Evolutionary conservation across 2,888 invertebrate species (phyloP).

Genomic region (Chromoteleia sp.): DNA sequence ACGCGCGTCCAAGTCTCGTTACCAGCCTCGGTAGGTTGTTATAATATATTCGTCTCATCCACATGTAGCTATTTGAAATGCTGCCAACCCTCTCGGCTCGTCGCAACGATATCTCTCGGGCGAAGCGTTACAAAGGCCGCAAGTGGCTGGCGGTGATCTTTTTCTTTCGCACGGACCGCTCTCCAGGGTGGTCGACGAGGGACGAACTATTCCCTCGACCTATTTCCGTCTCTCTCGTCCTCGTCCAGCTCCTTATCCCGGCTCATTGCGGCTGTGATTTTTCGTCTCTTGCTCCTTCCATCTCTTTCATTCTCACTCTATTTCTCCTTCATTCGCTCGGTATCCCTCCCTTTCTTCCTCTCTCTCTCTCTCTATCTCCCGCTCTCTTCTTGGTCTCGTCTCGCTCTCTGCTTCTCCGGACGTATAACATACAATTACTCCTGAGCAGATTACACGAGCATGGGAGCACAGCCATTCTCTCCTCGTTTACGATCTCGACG

Average conservation of each 20-base stretch:
- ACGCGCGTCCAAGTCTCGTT: conserved; percentile 53
- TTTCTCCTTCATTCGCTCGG: conserved; percentile 51
- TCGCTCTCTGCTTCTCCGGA: conserved; percentile 68
- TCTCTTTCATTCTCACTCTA: not conserved
- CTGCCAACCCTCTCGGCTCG: conserved; percentile 68
- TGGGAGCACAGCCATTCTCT: conserved; percentile 74
- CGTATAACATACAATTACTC: conserved; percentile 84
- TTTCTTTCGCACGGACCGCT: conserved; percentile 68
- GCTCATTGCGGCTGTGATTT: conserved; percentile 67
- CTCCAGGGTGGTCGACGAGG: conserved; percentile 82
- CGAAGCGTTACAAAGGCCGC: conserved; percentile 67
- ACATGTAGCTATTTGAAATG: conserved; percentile 68
- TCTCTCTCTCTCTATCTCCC: conserved; percentile 28
- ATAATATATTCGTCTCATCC: conserved; percentile 70
- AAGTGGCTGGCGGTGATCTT: conserved; percentile 68
- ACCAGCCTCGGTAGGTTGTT: conserved; percentile 62
- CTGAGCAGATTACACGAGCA: conserved; percentile 81
- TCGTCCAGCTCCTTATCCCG: conserved; percentile 62
- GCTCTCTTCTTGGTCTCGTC: too few relatives aligned
- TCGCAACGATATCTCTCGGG: conserved; percentile 60
- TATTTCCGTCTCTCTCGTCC: conserved; percentile 53
- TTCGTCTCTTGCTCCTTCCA: conserved; percentile 46
- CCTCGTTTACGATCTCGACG: conserved; percentile 73
- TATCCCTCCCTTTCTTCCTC: conserved; percentile 37
- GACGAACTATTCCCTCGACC: conserved; percentile 61